Base-by-base conservation (phyloP, 2,797 vertebrate genomes). In the Myripristis murdjan region DNA sequence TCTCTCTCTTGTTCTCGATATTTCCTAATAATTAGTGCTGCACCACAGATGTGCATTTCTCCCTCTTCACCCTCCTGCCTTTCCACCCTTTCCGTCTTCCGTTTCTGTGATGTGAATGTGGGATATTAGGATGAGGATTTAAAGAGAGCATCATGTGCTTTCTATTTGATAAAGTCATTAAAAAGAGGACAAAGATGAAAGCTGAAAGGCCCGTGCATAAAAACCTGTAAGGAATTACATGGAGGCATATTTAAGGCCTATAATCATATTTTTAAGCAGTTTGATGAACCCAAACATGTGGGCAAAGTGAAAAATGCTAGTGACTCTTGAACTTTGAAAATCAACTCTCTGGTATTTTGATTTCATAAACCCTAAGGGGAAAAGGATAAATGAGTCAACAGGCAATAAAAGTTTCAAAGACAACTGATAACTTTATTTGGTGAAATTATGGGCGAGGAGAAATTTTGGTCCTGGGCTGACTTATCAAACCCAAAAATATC, bases 11-110 rank as follows among this genome's bases (percentile, higher is more conserved):
- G 64, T 81, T 88, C 87, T 72, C 79, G 76, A 84, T 91, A 87
- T 90, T 92, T 92, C 90, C 89, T 90, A 87, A 93, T 94, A 93
- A 95, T 95, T 94, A 94, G 90, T 55, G 63, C 93, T 95, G 95
- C 68, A 63, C 77, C 81, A 52, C 95, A 95, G 93, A 95, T 95
- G 95, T 95, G 92, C 75, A 9, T 70, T 65, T 73, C 67, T 81
- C 48, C 73, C 59, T 76, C 70, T 14, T 76, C 76, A 5, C 61
- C 72, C 70, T 53, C 44, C 64, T 44, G 79, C 73, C 67, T 73
- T 68, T 64, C 58, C 60, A 33, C 62, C 65, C 59, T 60, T 47
- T 65, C 41, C 41, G n/a, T 58, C 58, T 52, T 65, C 66, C 0
- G 43, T 73, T 71, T 85, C 77, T 75, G 73, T 69, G 79, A 86